Conservation (phyloP, 2,797 vertebrate species). For the Simalia tracyae region DNA sequence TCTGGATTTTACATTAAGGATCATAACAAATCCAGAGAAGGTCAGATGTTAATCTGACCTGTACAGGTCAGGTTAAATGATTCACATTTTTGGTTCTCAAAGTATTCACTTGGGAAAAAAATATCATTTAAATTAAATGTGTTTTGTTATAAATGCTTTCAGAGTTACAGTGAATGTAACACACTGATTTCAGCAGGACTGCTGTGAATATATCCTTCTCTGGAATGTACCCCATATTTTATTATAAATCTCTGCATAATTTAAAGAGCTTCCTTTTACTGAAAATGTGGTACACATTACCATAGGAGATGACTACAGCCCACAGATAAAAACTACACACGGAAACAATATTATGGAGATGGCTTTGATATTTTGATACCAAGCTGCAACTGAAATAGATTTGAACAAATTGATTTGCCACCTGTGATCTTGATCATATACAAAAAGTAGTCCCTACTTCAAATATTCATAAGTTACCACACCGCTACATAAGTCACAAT, state of each 20-base stretch:
- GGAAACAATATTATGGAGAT: background rate
- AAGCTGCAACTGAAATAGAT: background rate
- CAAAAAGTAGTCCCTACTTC: background rate
- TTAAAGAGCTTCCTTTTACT: background rate
- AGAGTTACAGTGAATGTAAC: background rate
- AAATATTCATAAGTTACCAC: background rate
- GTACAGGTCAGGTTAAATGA: background rate
- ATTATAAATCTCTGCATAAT: background rate
- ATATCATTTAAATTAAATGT: background rate
- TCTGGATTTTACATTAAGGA: background rate
- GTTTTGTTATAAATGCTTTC: background rate
- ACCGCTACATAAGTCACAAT: slow-evolving; percentile 16
- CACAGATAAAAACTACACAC: slow-evolving; percentile 3
- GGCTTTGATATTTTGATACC: background rate
- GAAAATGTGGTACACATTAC: background rate
- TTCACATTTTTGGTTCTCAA: background rate
- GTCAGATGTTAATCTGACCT: no score
- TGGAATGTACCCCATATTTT: background rate
- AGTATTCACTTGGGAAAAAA: background rate
- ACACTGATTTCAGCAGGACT: background rate
- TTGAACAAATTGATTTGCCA: slow-evolving; percentile 8
- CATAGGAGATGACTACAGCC: background rate
- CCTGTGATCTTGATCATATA: background rate
- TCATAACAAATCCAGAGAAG: background rate
- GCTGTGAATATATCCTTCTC: background rate